Conservation (phyloP, 2,797 vertebrate genomes). For the Melanotaenia maccullochi region DNA sequence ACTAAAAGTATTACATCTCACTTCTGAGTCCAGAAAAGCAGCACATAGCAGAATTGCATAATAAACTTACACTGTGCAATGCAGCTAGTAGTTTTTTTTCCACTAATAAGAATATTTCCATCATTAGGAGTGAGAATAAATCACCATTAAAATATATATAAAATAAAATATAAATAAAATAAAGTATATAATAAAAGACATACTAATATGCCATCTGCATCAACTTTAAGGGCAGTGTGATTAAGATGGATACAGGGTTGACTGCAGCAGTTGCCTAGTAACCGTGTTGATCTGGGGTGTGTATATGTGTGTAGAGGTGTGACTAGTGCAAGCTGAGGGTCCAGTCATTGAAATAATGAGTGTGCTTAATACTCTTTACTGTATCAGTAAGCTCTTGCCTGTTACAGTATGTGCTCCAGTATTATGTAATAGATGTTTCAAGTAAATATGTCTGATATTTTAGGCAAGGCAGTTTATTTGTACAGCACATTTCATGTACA, state of each 20-base stretch:
- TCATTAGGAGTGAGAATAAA: conserved; percentile 1
- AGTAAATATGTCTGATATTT: conserved; percentile 25
- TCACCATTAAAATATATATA: not conserved
- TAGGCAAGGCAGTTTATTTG: too few species aligned
- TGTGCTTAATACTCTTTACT: conserved; percentile 45
- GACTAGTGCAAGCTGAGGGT: conserved; percentile 35
- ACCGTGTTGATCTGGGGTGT: conserved; percentile 49
- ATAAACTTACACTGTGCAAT: not conserved
- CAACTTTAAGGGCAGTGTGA: conserved; percentile 49
- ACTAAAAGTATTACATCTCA: conserved; percentile 7
- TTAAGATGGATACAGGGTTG: conserved; percentile 34
- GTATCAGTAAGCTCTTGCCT: conserved; percentile 48
- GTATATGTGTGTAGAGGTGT: conserved; percentile 13
- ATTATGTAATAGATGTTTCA: conserved; percentile 20
- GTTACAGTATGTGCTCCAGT: conserved; percentile 32
- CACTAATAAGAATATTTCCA: conserved; percentile 8
- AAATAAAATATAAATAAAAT: not conserved
- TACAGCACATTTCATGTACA: too few species aligned
- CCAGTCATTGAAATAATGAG: conserved; percentile 60
- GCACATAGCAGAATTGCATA: not conserved
- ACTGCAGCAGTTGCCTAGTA: conserved; percentile 64
- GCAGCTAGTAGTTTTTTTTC: not conserved
- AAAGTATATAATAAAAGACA: not conserved
- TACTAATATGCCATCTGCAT: conserved; percentile 29
- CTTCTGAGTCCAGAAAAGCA: not conserved